phyloP scores from a whole-genome alignment of 2,888 invertebrate genomes.

The Agelastica alni region DNA sequence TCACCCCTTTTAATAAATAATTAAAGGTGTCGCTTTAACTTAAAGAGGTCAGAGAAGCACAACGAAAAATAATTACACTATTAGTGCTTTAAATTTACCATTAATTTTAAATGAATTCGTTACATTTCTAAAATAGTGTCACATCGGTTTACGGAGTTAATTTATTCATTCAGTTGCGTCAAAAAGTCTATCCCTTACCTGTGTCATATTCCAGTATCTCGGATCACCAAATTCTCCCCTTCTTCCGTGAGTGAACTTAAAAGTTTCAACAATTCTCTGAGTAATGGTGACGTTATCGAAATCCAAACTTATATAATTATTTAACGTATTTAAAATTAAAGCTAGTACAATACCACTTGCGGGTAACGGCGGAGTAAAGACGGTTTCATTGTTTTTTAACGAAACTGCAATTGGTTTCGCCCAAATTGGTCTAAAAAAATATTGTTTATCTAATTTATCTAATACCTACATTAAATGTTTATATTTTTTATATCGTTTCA shows the following conservation, averaged over 20 bases:
- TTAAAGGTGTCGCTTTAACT: no score
- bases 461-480: no score
- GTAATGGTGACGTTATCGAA: slow-evolving; percentile 57
- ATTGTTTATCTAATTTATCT: no score
- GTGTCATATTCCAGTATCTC: slow-evolving; percentile 53
- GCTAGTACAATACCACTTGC: slow-evolving; percentile 82
- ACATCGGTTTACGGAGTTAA: neutral
- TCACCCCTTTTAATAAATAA: no score
- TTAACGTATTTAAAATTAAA: slow-evolving; percentile 80
- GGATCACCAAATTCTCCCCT: slow-evolving; percentile 83
- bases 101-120: no score
- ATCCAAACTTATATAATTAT: slow-evolving; percentile 56
- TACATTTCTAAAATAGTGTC: no score
- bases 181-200: slow-evolving; percentile 28
- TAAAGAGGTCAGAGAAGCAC: no score
- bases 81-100: no score
- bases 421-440: slow-evolving; percentile 65
- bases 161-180: neutral
- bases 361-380: slow-evolving; percentile 81
- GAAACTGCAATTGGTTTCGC: slow-evolving; percentile 64
- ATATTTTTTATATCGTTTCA: no score
- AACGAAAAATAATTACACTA: no score
- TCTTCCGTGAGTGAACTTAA: slow-evolving; percentile 89
- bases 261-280: slow-evolving; percentile 85
- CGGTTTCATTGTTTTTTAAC: slow-evolving; percentile 65